Percentiles rank a stretch among this genome's conserved stretches.
These are phyloP conservation scores for Gobius niger DNA, from an alignment of 2,113 vertebrate genomes.

Conservation along the genomic window DNA sequence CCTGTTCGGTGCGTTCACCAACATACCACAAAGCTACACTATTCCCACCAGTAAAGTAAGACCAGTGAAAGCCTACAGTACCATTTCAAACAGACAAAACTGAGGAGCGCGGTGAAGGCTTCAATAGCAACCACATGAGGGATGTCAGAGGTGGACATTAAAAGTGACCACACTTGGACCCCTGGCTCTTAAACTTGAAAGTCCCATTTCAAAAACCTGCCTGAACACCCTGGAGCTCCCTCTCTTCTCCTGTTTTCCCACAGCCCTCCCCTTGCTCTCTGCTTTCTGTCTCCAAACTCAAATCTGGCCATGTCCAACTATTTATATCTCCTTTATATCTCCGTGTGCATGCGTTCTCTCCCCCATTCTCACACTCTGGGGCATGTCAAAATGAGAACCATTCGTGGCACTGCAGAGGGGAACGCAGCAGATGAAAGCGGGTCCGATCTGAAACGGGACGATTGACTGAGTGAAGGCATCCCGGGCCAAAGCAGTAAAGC, in stretches of 20 bases:
- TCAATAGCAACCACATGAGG: constrained; percentile 31
- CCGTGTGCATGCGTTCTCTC: constrained; percentile 25
- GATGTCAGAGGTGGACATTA: constrained; percentile 17
- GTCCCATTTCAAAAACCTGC: background rate
- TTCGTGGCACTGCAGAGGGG: constrained; percentile 38
- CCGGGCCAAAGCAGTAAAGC: constrained; percentile 70
- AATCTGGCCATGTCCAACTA: constrained; percentile 31
- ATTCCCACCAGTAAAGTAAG: background rate
- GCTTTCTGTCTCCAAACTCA: constrained; percentile 52
- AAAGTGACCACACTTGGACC: constrained; percentile 28
- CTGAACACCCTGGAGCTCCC: constrained; percentile 11
- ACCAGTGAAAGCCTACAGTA: background rate
- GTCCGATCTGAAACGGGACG: constrained; percentile 56
- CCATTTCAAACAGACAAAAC: background rate
- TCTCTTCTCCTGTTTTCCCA: constrained; percentile 51
- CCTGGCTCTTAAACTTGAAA: constrained; percentile 12
- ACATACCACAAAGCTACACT: too few species aligned
- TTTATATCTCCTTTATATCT: constrained; percentile 55
- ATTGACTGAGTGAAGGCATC: constrained; percentile 59
- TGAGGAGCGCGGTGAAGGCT: constrained; percentile 7
- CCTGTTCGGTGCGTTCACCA: too few species aligned
- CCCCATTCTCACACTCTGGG: constrained; percentile 17
- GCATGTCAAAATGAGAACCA: constrained; percentile 64
- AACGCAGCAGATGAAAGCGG: constrained; percentile 59
- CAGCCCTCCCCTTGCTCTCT: constrained; percentile 42